phyloP scores from a whole-genome alignment of 2,888 invertebrate genomes.

The Drosophila merina region DNA sequence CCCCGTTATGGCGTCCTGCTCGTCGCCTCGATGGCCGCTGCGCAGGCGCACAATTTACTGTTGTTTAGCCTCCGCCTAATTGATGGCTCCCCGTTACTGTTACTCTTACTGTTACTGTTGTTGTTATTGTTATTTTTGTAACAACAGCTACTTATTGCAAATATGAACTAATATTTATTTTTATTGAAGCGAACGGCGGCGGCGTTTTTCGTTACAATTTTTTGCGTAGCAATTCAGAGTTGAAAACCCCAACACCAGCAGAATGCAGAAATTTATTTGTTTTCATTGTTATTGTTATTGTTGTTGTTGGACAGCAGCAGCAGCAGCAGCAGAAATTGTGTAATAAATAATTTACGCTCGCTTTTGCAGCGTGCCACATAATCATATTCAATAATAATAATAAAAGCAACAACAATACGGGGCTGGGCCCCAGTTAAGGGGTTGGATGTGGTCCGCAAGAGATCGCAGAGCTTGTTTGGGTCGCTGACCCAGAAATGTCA shows the following conservation, averaged over 20 bases:
- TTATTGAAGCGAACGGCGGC: constrained; percentile 67
- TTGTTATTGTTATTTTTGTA: constrained; percentile 30
- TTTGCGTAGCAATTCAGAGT: constrained; percentile 47
- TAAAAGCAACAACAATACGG: constrained; percentile 37
- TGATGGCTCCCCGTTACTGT: constrained; percentile 47
- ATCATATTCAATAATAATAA: constrained; percentile 75
- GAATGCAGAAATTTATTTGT: constrained; percentile 69
- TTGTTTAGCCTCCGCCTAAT: constrained; percentile 67
- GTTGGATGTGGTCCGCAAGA: constrained; percentile 4
- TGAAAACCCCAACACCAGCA: constrained; percentile 6
- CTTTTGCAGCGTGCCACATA: constrained; percentile 80
- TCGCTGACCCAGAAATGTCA: constrained; percentile 83
- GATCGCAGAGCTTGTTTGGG: constrained; percentile 65
- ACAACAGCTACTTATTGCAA: constrained; percentile 59
- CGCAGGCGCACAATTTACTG: constrained; percentile 65
- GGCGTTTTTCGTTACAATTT: constrained; percentile 60
- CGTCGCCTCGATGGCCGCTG: constrained; percentile 28
- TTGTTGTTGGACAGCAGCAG: constrained; percentile 39
- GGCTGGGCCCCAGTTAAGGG: constrained; percentile 48
- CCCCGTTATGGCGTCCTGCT: neutral
- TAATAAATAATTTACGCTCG: constrained; percentile 80
- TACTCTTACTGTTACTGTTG: constrained; percentile 29
- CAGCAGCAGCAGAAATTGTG: constrained; percentile 61
- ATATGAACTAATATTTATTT: constrained; percentile 76
- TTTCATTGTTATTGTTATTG: constrained; percentile 71